Evolutionary conservation across 1,140 invertebrate genomes (phyloP), one percentile per base, ranked within the genome.

Genomic region (Drosophila paulistorum): DNA sequence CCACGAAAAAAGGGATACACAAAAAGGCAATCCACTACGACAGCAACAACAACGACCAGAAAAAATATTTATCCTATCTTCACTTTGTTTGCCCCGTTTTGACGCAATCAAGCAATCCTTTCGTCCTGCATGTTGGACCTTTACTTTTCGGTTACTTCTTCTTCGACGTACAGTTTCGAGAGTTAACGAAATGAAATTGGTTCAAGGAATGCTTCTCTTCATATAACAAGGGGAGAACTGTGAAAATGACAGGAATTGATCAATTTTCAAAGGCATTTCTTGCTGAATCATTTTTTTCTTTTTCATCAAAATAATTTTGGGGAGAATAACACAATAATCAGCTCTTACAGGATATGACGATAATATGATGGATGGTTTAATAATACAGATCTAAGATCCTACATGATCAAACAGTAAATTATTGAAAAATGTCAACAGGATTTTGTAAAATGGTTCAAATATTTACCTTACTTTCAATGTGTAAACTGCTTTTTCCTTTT

Each of bases 1-100:
- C 83, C 83, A 87, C 79, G 77, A 87, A 87, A 87, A 87, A 87
- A 87, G 83, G 83, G 83, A 87, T 87, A 89, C 83, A 77, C 66
- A 79, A 55, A 74, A 48, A 23, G 30, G 45, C 57, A 37, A 37
- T 35, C 57, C 33, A 59, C 7, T 20, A 51, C 10, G 35, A 30
- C 57, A 57, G 59, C 35, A 77, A 42, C 73, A 42, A 63, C 62
- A 70, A 33, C 3, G 11, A 64, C 57, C n/a, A 30, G 7, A 37
- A 30, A 23, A 33, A 30, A 55, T 72, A 71, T 79, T 79, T 79
- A 79, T 74, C 66, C 77, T 74, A 74, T 70, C 69, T 17, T 30
- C 10, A 20, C 37, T 77, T 23, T 79, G 66, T 65, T 68, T 65
- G 41, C 63, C 77, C 1, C 6, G 5, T 82, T 84, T 51, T 82